Conservation (phyloP, 2,113 vertebrate species). For the Lepus europaeus region DNA sequence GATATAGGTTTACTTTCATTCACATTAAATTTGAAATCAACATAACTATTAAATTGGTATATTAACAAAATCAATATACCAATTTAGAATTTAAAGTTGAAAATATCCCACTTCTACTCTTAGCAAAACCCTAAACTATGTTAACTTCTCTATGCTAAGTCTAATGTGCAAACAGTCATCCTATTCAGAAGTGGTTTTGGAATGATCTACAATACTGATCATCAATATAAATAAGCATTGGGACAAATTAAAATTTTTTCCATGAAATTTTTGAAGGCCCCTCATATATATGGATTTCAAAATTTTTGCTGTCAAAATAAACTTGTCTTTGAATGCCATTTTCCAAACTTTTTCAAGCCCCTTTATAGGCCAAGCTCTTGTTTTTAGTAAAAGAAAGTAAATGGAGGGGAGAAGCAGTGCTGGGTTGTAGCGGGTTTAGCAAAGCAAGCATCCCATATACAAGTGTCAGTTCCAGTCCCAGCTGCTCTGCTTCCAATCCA, state of each 20-base stretch:
- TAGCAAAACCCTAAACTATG: constrained; percentile 1
- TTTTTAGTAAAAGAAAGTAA: too few relatives aligned
- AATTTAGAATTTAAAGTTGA: constrained; percentile 41
- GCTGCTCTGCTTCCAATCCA: too few relatives aligned
- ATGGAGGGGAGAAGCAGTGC: too few relatives aligned
- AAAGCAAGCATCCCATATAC: too few relatives aligned
- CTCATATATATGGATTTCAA: too few relatives aligned
- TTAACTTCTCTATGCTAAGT: neutral
- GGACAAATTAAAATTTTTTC: neutral
- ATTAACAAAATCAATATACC: neutral
- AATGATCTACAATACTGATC: neutral
- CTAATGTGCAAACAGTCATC: neutral
- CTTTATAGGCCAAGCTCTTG: too few relatives aligned
- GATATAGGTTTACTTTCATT: neutral
- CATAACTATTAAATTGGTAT: neutral
- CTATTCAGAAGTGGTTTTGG: neutral
- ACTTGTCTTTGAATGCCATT: too few relatives aligned
- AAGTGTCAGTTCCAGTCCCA: too few relatives aligned
- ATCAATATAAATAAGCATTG: neutral
- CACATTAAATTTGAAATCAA: neutral
- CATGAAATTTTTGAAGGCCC: too few relatives aligned
- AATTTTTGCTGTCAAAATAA: too few relatives aligned
- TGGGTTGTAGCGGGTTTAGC: too few relatives aligned
- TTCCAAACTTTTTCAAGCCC: too few relatives aligned
- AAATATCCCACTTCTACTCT: neutral